Base-by-base conservation (phyloP, 2,888 invertebrate species). In the Acrobasis suavella region DNA sequence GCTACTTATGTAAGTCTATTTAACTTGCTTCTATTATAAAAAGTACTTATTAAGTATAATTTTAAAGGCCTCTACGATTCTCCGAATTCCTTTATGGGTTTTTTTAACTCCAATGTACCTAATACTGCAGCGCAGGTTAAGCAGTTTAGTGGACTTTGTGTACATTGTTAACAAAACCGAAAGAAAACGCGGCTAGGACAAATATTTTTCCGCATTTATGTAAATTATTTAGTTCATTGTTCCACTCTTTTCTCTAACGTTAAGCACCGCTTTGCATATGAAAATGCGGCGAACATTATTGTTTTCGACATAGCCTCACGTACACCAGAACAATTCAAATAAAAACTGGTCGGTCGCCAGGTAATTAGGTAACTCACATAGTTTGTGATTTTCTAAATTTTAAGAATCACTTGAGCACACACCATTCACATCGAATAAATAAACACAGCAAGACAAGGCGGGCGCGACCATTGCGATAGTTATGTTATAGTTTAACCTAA, bases 191-290 rank as follows among this genome's bases (percentile, higher is more conserved):
- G 42, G 22, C 22, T 56, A 22, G 22, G 22, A 7, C 17, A 38
- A 56, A 50, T 50, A 64, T 60, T 67, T 67, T 69, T 65, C 68
- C 67, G 62, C 61, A 51, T 62, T 70, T 73, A 80, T 73, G 75
- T 66, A 69, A 78, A 78, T 77, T 52, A 65, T 70, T 51, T 65
- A 67, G 65, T 68, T 63, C 74, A 76, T 69, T 72, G 70, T 74
- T 72, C 70, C 63, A 54, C 64, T 73, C 69, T 68, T 70, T 64
- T 68, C 65, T 70, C 62, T 67, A 69, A 67, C 67, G 68, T 67
- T 65, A 64, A 72, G 64, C 67, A 67, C 64, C 9, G 63, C 67
- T 82, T 81, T 77, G 73, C 80, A 74, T 77, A 74, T 69, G 70
- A 75, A 78, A 72, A 67, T 64, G 58, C 39, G 50, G 2, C 32